Percentiles rank a stretch among this genome's conserved stretches.
Conservation (phyloP, 2,888 invertebrate species). For the Antheraea assamensis region DNA sequence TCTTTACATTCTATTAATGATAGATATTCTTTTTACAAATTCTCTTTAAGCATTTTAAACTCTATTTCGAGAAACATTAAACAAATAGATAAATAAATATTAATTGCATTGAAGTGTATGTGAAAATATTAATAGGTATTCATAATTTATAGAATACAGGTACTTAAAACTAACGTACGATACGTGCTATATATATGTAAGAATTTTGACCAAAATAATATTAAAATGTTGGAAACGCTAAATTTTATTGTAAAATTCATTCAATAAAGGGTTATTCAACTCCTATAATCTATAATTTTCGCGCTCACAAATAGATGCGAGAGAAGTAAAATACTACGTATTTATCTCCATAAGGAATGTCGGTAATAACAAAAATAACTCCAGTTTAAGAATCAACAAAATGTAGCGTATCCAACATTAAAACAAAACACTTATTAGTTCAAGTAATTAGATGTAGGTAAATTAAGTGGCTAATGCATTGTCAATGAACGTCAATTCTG, state of each 20-base stretch:
- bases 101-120: background rate
- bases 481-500: conserved; percentile 5
- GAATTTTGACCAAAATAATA: conserved; percentile 18
- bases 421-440: background rate
- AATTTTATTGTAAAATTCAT: background rate
- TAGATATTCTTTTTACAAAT: background rate
- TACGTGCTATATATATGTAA: conserved; percentile 2
- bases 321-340: background rate
- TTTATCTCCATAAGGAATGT: background rate
- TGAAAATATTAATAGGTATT: background rate
- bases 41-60: background rate
- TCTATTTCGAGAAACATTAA: background rate
- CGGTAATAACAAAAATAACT: too few relatives aligned
- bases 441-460: background rate
- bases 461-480: background rate
- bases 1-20: background rate
- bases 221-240: conserved; percentile 5
- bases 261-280: background rate
- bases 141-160: background rate
- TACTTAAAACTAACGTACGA: background rate
- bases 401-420: background rate
- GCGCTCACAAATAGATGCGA: too few relatives aligned
- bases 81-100: background rate
- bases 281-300: background rate
- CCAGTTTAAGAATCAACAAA: background rate